Evolutionary conservation across 2,113 vertebrate genomes (phyloP).

Genomic region (Anarrhichthys ocellatus): DNA sequence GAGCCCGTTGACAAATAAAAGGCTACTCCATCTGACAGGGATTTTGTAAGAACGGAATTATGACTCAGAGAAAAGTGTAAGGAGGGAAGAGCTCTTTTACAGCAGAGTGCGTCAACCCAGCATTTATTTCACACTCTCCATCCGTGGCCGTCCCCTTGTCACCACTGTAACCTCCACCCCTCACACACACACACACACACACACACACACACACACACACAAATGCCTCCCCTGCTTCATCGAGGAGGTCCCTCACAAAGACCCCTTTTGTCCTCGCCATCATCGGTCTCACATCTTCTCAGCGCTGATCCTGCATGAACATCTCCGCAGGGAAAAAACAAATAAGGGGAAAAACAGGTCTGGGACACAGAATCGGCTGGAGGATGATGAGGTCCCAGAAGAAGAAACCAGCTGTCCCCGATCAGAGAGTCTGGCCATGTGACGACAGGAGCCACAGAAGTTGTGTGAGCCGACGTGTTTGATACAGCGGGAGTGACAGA

Average conservation of each 20-base stretch:
- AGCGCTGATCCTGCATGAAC: conserved; percentile 62
- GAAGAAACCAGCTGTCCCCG: conserved; percentile 65
- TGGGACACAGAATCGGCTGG: conserved; percentile 32
- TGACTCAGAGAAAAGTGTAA: conserved; percentile 63
- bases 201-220: conserved; percentile 12
- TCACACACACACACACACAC: conserved; percentile 30
- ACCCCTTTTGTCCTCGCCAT: conserved; percentile 70
- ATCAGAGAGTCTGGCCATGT: conserved; percentile 45
- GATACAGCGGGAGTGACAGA: conserved; percentile 40
- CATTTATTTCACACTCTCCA: conserved; percentile 71
- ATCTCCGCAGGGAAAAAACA: conserved; percentile 72
- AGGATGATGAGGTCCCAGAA: conserved; percentile 65
- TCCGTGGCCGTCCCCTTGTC: conserved; percentile 59
- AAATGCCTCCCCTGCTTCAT: conserved; percentile 33
- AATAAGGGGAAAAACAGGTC: conserved; percentile 50
- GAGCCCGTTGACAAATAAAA: conserved; percentile 65
- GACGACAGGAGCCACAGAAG: conserved; percentile 41
- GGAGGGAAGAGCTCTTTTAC: conserved; percentile 57
- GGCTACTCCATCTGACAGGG: conserved; percentile 66
- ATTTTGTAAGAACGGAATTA: conserved; percentile 65
- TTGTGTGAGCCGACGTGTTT: conserved; percentile 38
- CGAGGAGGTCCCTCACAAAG: conserved; percentile 77
- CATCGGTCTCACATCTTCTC: conserved; percentile 72
- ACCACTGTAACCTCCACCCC: conserved; percentile 54
- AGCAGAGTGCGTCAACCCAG: conserved; percentile 59